These are phyloP conservation scores for Myotis yumanensis DNA, from an alignment of 2,113 vertebrate species.

Conservation along the genomic window DNA sequence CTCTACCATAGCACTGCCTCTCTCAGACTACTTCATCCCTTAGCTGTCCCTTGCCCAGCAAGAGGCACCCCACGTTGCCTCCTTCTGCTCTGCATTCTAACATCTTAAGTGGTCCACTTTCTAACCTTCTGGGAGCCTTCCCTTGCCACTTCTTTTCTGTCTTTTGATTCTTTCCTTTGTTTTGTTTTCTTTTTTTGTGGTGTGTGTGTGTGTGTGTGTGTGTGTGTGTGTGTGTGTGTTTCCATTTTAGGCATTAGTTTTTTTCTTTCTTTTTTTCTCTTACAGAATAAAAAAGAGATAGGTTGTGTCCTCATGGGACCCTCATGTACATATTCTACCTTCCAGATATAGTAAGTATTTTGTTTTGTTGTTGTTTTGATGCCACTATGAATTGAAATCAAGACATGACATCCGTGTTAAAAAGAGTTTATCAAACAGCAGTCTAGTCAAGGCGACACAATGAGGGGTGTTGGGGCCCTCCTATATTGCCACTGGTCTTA, in stretches of 20 bases:
- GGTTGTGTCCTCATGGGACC: constrained; percentile 95
- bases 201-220: too few species aligned
- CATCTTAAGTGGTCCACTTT: neutral
- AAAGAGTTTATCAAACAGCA: neutral
- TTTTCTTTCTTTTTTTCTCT: neutral
- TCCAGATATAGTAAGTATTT: constrained; percentile 95
- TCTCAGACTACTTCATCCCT: neutral
- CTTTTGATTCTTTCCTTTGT: too few species aligned
- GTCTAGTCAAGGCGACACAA: neutral
- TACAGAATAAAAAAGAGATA: constrained; percentile 79
- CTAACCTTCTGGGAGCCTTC: neutral
- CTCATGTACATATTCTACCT: constrained; percentile 94
- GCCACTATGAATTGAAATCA: neutral
- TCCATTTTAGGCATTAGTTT: neutral
- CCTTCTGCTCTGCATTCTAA: neutral
- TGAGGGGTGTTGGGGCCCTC: neutral
- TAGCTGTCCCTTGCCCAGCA: neutral
- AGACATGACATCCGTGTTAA: neutral
- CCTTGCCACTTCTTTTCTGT: neutral
- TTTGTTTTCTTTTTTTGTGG: neutral
- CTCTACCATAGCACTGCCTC: too few species aligned
- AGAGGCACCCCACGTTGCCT: neutral
- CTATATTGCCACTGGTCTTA: neutral
- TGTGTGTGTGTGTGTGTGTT: neutral
- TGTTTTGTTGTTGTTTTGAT: neutral